phyloP scores from a whole-genome alignment of 2,113 vertebrate species.

The Tragelaphus buxtoni region DNA sequence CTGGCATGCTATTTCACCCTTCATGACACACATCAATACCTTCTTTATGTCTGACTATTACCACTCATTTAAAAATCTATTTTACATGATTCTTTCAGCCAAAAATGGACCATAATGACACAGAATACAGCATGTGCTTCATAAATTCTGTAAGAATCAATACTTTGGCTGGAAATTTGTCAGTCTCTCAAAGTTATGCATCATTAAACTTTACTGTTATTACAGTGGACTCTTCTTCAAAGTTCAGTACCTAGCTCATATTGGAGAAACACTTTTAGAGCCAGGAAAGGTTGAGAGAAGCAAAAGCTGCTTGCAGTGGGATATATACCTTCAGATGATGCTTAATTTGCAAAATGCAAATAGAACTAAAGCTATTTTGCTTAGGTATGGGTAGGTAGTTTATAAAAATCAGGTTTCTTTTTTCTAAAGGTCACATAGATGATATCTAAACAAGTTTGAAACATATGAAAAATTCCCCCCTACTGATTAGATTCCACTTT shows the following conservation, averaged over 20 bases:
- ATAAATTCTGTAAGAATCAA: conserved; percentile 88
- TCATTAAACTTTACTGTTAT: conserved; percentile 90
- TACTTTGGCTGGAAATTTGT: conserved; percentile 89
- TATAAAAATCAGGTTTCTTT: conserved; percentile 57
- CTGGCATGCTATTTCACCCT: conserved; percentile 87
- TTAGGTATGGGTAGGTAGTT: conserved; percentile 50
- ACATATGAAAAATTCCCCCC: not conserved
- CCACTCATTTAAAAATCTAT: conserved; percentile 91
- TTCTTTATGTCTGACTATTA: conserved; percentile 89
- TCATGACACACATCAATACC: conserved; percentile 87
- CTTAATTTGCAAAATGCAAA: conserved; percentile 78
- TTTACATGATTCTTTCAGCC: conserved; percentile 89
- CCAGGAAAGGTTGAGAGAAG: conserved; percentile 69
- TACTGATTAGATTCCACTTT: not conserved
- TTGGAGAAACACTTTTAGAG: conserved; percentile 76
- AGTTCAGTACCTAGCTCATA: conserved; percentile 81
- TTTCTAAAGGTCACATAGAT: conserved; percentile 62
- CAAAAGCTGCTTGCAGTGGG: conserved; percentile 63
- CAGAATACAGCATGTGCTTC: conserved; percentile 83
- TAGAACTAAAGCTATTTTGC: conserved; percentile 67
- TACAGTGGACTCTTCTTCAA: conserved; percentile 83
- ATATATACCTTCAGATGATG: conserved; percentile 62
- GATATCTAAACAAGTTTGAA: not conserved
- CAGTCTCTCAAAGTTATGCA: conserved; percentile 85
- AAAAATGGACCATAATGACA: conserved; percentile 87